Percentiles rank a stretch among this genome's conserved stretches.
Conservation (phyloP, 1,140 invertebrate genomes). For the Drosophila trapezifrons region DNA sequence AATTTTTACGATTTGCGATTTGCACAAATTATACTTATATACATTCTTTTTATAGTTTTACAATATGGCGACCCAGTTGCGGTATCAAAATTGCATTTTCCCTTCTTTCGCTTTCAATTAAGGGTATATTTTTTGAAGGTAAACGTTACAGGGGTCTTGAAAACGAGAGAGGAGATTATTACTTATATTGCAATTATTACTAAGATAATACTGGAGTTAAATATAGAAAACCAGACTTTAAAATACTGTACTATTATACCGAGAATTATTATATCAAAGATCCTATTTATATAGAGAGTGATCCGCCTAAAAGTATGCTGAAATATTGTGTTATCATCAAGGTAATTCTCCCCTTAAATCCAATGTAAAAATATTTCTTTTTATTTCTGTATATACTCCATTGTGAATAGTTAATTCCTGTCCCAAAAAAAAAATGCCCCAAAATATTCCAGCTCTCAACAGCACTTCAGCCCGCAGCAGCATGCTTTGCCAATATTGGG, state of each 20-base stretch:
- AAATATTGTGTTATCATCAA: no score
- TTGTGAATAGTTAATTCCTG: no score
- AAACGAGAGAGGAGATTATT: background rate
- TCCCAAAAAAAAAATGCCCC: background rate
- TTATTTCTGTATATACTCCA: slow-evolving; percentile 2
- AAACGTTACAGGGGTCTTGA: background rate
- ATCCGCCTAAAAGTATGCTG: no score
- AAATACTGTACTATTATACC: no score
- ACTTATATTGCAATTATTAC: background rate
- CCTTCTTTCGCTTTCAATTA: slow-evolving; percentile 48
- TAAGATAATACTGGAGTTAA: no score
- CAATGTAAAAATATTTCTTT: background rate
- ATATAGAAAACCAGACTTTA: no score
- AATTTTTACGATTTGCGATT: slow-evolving; percentile 78
- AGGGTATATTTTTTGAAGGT: slow-evolving; percentile 3
- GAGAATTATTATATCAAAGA: no score
- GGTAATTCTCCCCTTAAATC: background rate
- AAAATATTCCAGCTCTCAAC: background rate
- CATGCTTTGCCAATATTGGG: slow-evolving; percentile 19
- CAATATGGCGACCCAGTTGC: slow-evolving; percentile 69
- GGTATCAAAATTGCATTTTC: slow-evolving; percentile 67
- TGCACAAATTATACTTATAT: slow-evolving; percentile 69
- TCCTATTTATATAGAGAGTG: no score
- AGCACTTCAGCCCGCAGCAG: slow-evolving; percentile 10
- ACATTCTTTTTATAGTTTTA: slow-evolving; percentile 74